Evolutionary conservation across 2,113 vertebrate genomes (phyloP), one percentile per base, ranked within the genome.

Genomic region (Crotalus tigris): DNA sequence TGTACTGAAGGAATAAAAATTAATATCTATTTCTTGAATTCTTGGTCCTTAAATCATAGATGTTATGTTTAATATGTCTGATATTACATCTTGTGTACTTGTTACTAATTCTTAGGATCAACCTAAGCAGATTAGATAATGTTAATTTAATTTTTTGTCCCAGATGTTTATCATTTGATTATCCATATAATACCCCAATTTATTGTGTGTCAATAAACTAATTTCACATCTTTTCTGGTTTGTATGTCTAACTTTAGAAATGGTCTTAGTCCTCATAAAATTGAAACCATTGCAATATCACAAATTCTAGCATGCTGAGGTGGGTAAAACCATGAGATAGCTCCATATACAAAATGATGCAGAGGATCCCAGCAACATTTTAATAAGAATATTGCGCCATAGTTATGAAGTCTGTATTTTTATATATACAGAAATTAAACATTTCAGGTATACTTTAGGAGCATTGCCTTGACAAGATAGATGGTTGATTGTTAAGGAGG

Each of bases 181-280:
- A 93, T 93, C 88, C 29, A 0, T 0, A 53, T 19, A 7, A 7
- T 10, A 75, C 11, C 24, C 46, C 55, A 58, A 0, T 3, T 75
- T 91, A 92, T 51, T 94, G 93, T 93, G 92, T 91, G 46, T 64
- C 46, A 93, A 89, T 91, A 89, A 93, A 90, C 92, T 91, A 33
- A 64, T 93, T 11, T 17, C 51, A 44, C 93, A 4, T 90, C 19
- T 75, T 0, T 26, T 58, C 91, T 95, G 1, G 86, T 93, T 12
- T 64, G 29, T 87, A 17, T 19, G 24, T 21, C 95, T 53, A 53
- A 7, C 81, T 93, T 75, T 29, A 81, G 88, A 46, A 13, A 85
- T 44, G 69, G 69, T 54, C 24, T 26, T 55, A 54, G 12, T 33
- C 58, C n/a, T 88, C 26, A 21, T 88, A 29, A 91, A 33, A 5